A percentile compares a stretch with the other conserved stretches of the same genome.
Evolutionary conservation across 1,140 invertebrate genomes (phyloP).

Genomic region (Proctacanthus coquilletti): DNA sequence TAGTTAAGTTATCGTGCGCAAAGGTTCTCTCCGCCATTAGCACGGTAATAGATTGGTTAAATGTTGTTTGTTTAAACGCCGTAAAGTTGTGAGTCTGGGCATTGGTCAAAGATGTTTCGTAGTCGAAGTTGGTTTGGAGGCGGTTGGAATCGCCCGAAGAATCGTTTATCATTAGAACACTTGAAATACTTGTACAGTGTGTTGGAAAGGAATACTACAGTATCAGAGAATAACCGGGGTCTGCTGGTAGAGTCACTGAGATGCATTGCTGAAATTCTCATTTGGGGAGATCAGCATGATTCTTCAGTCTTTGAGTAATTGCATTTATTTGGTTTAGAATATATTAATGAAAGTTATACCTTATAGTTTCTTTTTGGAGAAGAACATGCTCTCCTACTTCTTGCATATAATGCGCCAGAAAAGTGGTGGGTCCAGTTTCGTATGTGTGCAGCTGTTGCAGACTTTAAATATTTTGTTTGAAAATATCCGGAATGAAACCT

Average conservation of each 20-base stretch:
- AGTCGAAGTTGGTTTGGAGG: conserved; percentile 78
- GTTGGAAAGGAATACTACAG: conserved; percentile 89
- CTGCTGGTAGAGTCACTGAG: conserved; percentile 92
- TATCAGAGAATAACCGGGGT: conserved; percentile 86
- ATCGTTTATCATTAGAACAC: conserved; percentile 90
- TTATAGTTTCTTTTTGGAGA: conserved; percentile 93
- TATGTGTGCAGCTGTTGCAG: conserved; percentile 95
- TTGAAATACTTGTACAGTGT: conserved; percentile 94
- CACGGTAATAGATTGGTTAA: too few species aligned
- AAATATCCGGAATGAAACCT: conserved; percentile 97
- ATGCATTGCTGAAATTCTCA: conserved; percentile 96
- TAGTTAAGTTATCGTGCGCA: too few species aligned
- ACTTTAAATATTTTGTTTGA: conserved; percentile 99
- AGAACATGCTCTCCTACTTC: conserved; percentile 98
- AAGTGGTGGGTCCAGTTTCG: conserved; percentile 79
- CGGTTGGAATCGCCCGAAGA: conserved; percentile 79
- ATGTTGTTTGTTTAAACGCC: too few species aligned
- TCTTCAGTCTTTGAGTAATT: conserved; percentile 97
- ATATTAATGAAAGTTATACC: conserved; percentile 6
- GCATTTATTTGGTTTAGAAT: background rate
- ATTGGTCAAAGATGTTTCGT: conserved; percentile 56
- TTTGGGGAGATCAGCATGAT: conserved; percentile 99
- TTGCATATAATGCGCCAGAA: conserved; percentile 94
- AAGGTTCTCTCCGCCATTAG: too few species aligned
- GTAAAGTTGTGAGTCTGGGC: too few species aligned